These are phyloP conservation scores for Augiades crinisus DNA, from an alignment of 2,888 invertebrate species.

Conservation along the genomic window DNA sequence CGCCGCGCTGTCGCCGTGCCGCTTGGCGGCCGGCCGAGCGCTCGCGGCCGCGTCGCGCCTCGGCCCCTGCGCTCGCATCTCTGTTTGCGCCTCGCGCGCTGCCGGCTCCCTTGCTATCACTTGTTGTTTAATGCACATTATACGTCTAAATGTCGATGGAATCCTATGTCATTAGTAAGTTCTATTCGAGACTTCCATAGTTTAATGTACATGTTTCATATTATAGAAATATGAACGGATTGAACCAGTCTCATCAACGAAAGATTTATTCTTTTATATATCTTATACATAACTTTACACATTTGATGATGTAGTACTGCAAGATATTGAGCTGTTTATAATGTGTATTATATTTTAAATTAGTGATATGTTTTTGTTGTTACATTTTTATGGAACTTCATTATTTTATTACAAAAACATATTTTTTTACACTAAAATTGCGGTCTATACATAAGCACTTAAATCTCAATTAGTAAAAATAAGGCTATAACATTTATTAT, in stretches of 20 bases:
- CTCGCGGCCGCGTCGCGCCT: constrained; percentile 29
- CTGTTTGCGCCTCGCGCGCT: constrained; percentile 50
- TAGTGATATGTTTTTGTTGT: not conserved
- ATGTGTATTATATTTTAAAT: not conserved
- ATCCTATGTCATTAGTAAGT: constrained; percentile 59
- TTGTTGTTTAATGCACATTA: constrained; percentile 39
- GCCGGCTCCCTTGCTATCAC: constrained; percentile 57
- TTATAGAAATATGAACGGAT: too few species aligned
- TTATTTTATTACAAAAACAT: not conserved
- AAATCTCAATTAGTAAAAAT: too few species aligned
- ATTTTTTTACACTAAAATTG: not conserved
- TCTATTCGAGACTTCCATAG: constrained; percentile 43
- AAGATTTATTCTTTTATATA: not conserved
- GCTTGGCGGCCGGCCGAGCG: constrained; percentile 32
- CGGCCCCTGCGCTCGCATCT: constrained; percentile 44
- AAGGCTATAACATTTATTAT: too few species aligned
- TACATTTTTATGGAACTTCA: not conserved
- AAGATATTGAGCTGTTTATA: not conserved
- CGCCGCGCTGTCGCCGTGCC: constrained; percentile 32
- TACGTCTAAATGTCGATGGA: constrained; percentile 37
- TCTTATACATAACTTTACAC: not conserved
- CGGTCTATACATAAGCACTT: not conserved
- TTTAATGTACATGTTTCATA: constrained; percentile 6
- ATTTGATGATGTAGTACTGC: constrained; percentile 2
- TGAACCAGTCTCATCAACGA: not conserved